A percentile compares a stretch with the other conserved stretches of the same genome.
Evolutionary conservation across 2,113 vertebrate genomes (phyloP).

Genomic region (Motacilla alba): DNA sequence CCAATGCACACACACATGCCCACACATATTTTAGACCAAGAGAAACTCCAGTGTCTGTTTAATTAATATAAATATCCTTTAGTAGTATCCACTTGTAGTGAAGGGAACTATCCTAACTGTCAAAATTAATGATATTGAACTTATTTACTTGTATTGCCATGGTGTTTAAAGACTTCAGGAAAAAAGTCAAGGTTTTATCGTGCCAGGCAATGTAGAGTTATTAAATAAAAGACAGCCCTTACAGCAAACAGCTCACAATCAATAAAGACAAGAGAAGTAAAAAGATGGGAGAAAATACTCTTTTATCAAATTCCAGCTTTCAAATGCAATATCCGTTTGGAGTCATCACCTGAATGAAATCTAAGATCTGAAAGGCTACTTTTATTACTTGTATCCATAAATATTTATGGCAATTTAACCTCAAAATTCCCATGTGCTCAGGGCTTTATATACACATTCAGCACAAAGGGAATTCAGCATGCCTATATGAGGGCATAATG

Average conservation of each 20-base stretch:
- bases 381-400: constrained; percentile 37
- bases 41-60: not conserved
- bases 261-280: constrained; percentile 24
- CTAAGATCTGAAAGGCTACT: constrained; percentile 11
- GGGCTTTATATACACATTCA: not conserved
- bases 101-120: not conserved
- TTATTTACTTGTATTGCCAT: not conserved
- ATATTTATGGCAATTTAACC: constrained; percentile 46
- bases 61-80: not conserved
- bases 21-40: not conserved
- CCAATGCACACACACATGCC: not conserved
- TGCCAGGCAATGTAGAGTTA: not conserved
- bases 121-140: not conserved
- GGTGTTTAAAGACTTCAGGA: not conserved
- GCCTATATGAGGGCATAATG: not conserved
- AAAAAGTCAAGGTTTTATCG: not conserved
- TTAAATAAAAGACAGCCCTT: constrained; percentile 5
- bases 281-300: not conserved
- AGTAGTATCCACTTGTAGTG: not conserved
- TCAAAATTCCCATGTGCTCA: not conserved
- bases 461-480: not conserved
- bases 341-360: constrained; percentile 28
- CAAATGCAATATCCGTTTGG: constrained; percentile 28
- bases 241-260: constrained; percentile 1
- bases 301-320: constrained; percentile 47